Evolutionary conservation across 1,140 invertebrate genomes (phyloP).

Genomic region (Palaemon carinicauda): DNA sequence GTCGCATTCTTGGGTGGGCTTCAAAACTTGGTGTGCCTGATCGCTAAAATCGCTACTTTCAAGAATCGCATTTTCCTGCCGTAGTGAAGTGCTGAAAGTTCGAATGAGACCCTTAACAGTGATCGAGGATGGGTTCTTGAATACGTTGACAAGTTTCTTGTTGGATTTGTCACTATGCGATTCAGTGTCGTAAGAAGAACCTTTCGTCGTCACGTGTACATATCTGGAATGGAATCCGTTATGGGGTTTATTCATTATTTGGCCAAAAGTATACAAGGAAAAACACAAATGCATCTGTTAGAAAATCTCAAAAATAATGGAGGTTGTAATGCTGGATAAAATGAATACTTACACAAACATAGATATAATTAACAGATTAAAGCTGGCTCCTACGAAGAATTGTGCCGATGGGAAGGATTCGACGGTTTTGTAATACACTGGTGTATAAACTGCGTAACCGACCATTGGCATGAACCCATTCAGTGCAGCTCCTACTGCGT

Average conservation of each 20-base stretch:
- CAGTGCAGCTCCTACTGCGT: conserved; percentile 39
- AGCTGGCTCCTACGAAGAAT: conserved; percentile 47
- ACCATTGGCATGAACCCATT: conserved; percentile 53
- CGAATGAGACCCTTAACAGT: conserved; percentile 3
- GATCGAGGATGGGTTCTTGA: conserved; percentile 1
- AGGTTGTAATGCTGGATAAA: not conserved
- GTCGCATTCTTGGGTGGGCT: too few relatives aligned
- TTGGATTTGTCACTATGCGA: not conserved
- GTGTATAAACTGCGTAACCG: conserved; percentile 47
- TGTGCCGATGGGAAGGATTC: conserved; percentile 49
- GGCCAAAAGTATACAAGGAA: too few relatives aligned
- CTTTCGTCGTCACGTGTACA: not conserved
- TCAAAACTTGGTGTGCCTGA: too few relatives aligned
- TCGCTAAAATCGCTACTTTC: too few relatives aligned
- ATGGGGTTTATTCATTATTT: not conserved
- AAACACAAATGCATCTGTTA: too few relatives aligned
- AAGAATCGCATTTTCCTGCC: too few relatives aligned
- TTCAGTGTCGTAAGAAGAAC: not conserved
- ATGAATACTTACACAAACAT: conserved; percentile 40
- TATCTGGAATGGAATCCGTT: not conserved
- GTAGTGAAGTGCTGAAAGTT: not conserved
- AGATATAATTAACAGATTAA: conserved; percentile 43
- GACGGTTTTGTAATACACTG: conserved; percentile 47
- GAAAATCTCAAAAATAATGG: too few relatives aligned
- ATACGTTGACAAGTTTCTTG: not conserved